Conservation (phyloP, 2,797 vertebrate species). For the Poecilia gillii region DNA sequence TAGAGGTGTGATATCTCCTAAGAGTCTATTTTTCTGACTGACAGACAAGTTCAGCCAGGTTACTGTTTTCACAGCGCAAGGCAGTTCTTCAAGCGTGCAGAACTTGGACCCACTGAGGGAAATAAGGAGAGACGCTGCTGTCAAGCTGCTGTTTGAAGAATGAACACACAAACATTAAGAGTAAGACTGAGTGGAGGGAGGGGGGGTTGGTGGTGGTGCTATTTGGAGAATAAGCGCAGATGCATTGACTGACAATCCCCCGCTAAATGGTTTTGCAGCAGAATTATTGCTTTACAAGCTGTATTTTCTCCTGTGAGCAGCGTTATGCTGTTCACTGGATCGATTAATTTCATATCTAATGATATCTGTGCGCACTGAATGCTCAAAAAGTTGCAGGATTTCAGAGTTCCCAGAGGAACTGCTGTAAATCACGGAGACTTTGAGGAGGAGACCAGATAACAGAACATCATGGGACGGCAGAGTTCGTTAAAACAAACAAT, state of each 20-base stretch:
- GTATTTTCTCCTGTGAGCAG: slow-evolving; percentile 32
- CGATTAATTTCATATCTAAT: slow-evolving; percentile 49
- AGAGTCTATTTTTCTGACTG: slow-evolving; percentile 86
- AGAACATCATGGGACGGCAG: slow-evolving; percentile 4
- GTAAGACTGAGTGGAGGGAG: slow-evolving; percentile 44
- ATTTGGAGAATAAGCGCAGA: slow-evolving; percentile 42
- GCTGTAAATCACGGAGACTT: slow-evolving; percentile 10
- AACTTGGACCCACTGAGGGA: slow-evolving; percentile 59
- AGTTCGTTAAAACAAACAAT: neutral
- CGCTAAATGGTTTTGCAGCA: slow-evolving; percentile 27
- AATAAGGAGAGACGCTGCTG: slow-evolving; percentile 57
- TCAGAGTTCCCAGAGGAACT: slow-evolving; percentile 15
- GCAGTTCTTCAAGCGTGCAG: slow-evolving; percentile 66
- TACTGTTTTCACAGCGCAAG: slow-evolving; percentile 59
- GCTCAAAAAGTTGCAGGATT: slow-evolving; percentile 19
- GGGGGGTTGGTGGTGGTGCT: neutral
- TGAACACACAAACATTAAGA: slow-evolving; percentile 55
- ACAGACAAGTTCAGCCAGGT: slow-evolving; percentile 84
- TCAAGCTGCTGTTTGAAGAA: slow-evolving; percentile 61
- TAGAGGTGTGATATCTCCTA: slow-evolving; percentile 88
- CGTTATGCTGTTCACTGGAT: slow-evolving; percentile 47
- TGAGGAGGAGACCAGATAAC: slow-evolving; percentile 25
- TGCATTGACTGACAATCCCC: slow-evolving; percentile 37
- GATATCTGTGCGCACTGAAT: slow-evolving; percentile 34
- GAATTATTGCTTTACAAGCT: slow-evolving; percentile 17